A percentile compares a stretch with the other conserved stretches of the same genome.
These are phyloP conservation scores for Sinocyclocheilus grahami DNA, from an alignment of 2,113 vertebrate species.

Conservation along the genomic window DNA sequence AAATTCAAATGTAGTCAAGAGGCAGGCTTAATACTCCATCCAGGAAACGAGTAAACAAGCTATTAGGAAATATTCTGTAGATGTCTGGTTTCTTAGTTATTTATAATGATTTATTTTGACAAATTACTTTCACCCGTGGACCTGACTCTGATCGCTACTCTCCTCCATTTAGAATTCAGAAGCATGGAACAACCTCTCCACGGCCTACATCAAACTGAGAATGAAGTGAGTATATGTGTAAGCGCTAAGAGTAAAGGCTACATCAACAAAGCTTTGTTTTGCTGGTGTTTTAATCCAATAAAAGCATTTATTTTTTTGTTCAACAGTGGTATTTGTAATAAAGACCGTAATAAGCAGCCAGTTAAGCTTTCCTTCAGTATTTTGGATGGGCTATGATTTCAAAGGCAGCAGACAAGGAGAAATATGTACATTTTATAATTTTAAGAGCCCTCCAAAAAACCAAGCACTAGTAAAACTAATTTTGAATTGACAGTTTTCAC, in stretches of 20 bases:
- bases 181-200: slow-evolving; percentile 98
- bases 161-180: slow-evolving; percentile 87
- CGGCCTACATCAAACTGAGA: slow-evolving; percentile 91
- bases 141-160: background rate
- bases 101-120: slow-evolving; percentile 1
- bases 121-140: background rate
- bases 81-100: slow-evolving; percentile 1
- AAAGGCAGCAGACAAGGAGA: too few species aligned
- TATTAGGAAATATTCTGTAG: slow-evolving; percentile 3
- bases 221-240: slow-evolving; percentile 86
- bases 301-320: background rate
- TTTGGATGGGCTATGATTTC: background rate
- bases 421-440: too few species aligned
- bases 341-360: background rate
- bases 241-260: background rate
- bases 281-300: background rate
- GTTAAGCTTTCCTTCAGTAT: background rate
- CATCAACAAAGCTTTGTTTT: background rate
- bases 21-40: background rate
- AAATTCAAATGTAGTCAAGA: slow-evolving; percentile 28
- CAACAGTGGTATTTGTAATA: background rate
- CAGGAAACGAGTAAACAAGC: slow-evolving; percentile 24
- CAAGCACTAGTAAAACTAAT: background rate
- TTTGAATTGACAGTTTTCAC: background rate
- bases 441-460: too few species aligned